Evolutionary conservation across 2,797 vertebrate genomes (phyloP).

Genomic region (Molossus alvarezi): DNA sequence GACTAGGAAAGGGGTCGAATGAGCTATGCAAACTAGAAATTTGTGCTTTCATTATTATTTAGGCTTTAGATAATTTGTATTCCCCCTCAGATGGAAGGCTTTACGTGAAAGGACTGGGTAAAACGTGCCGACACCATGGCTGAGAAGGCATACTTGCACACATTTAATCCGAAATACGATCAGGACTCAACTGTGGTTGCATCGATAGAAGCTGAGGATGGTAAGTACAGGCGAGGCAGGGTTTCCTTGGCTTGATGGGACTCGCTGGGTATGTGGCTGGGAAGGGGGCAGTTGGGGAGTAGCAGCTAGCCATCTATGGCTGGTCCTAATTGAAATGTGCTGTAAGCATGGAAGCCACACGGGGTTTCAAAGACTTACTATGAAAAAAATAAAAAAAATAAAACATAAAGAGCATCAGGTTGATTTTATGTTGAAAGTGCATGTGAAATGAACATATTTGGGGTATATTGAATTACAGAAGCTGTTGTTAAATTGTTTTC

Average conservation of each 20-base stretch:
- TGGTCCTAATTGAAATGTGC: neutral
- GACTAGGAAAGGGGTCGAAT: neutral
- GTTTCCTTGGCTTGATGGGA: neutral
- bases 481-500: neutral
- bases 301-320: neutral
- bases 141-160: neutral
- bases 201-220: neutral
- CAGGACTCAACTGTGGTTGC: neutral
- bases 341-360: neutral
- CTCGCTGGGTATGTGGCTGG: neutral
- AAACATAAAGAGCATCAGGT: neutral
- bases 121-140: neutral
- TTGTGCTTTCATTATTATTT: slow-evolving; percentile 48
- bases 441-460: neutral
- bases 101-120: neutral
- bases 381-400: neutral
- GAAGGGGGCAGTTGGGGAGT: neutral
- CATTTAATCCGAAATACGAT: neutral
- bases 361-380: neutral
- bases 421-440: neutral
- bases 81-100: neutral
- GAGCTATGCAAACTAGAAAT: neutral
- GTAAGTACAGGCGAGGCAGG: neutral
- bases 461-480: neutral
- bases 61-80: neutral